Conservation (phyloP, 2,888 invertebrate species). For the Noctua fimbriata region DNA sequence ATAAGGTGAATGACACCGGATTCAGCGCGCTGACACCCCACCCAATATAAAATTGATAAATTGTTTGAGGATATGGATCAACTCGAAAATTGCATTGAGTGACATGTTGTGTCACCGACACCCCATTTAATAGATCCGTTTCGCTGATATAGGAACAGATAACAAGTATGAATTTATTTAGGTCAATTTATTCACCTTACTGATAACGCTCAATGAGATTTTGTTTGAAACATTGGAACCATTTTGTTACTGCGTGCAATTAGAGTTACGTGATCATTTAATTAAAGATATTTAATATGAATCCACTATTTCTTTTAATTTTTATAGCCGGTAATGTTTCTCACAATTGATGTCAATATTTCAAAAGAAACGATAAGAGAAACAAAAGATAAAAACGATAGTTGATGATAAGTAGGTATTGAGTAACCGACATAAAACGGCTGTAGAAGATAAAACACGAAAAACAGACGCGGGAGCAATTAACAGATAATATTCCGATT, state of each 20-base stretch:
- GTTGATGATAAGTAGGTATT: slow-evolving; percentile 14
- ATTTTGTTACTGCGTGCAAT: background rate
- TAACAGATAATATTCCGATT: background rate
- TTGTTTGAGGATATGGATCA: slow-evolving; percentile 56
- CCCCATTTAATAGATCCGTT: slow-evolving; percentile 28
- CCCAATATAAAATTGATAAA: slow-evolving; percentile 57
- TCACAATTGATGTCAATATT: slow-evolving; percentile 6
- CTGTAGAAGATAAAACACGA: slow-evolving; percentile 18
- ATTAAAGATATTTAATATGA: background rate
- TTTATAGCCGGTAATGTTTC: background rate
- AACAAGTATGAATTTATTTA: slow-evolving; percentile 43
- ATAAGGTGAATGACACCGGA: slow-evolving; percentile 47
- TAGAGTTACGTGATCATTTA: background rate
- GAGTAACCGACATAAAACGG: slow-evolving; percentile 3
- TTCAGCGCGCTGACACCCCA: background rate
- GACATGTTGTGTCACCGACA: slow-evolving; percentile 50
- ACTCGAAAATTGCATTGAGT: slow-evolving; percentile 48
- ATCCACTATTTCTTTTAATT: background rate
- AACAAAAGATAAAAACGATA: slow-evolving; percentile 27
- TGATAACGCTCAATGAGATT: slow-evolving; percentile 40
- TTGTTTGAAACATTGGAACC: slow-evolving; percentile 32
- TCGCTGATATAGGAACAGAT: slow-evolving; percentile 33
- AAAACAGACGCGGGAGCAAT: background rate
- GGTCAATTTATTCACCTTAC: slow-evolving; percentile 48
- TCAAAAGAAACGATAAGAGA: slow-evolving; percentile 20